A percentile compares a stretch with the other conserved stretches of the same genome.
phyloP scores from a whole-genome alignment of 2,113 vertebrate genomes.

The Poecile atricapillus region DNA sequence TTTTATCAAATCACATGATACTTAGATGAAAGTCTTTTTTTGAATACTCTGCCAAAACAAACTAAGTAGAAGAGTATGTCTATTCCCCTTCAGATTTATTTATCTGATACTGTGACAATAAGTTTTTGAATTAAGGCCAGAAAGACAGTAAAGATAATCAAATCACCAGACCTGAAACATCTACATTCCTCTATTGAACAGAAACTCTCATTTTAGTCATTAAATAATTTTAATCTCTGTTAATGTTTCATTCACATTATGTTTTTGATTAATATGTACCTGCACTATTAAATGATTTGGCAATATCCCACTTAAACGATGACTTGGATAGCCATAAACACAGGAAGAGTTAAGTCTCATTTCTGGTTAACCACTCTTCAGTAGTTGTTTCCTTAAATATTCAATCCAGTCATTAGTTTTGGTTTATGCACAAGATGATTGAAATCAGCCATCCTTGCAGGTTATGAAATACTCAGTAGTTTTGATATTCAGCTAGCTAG shows the following conservation, averaged over 20 bases:
- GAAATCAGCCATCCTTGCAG: neutral
- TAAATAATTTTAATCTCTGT: conserved; percentile 43
- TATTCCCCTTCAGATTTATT: conserved; percentile 41
- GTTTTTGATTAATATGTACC: conserved; percentile 25
- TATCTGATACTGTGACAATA: conserved; percentile 51
- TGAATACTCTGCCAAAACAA: conserved; percentile 40
- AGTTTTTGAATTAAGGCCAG: conserved; percentile 58
- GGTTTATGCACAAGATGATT: neutral
- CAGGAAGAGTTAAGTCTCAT: conserved; percentile 41
- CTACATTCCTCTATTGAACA: conserved; percentile 14
- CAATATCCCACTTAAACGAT: conserved; percentile 33
- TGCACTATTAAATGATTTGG: conserved; percentile 21
- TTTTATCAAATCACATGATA: neutral
- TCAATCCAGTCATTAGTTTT: neutral
- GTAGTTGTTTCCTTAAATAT: neutral
- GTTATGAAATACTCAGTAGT: neutral
- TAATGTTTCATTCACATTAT: conserved; percentile 12
- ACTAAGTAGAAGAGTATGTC: neutral
- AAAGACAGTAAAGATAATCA: conserved; percentile 51
- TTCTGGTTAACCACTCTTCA: neutral
- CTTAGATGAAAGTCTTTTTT: neutral
- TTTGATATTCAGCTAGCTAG: neutral
- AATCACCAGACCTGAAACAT: conserved; percentile 30
- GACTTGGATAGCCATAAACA: conserved; percentile 40
- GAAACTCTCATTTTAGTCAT: conserved; percentile 14